phyloP scores from a whole-genome alignment of 2,797 vertebrate genomes.

The Catharus ustulatus region DNA sequence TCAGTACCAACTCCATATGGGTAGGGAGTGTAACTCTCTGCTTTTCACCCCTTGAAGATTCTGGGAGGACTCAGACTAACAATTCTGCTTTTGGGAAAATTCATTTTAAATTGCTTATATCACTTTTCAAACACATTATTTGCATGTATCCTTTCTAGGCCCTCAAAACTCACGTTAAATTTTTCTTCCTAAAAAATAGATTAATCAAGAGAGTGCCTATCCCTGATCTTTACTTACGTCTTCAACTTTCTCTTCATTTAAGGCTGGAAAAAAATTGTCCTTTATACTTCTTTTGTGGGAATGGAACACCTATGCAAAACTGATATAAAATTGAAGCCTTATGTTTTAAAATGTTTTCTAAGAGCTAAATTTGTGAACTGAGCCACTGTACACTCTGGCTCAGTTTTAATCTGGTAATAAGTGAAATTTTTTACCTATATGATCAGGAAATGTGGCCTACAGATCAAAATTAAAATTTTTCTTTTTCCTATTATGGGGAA shows the following conservation, averaged over 20 bases:
- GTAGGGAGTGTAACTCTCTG: neutral
- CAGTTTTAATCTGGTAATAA: neutral
- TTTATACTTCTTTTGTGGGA: neutral
- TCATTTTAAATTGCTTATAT: neutral
- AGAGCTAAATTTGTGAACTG: neutral
- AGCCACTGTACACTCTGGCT: neutral
- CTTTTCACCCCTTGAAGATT: neutral
- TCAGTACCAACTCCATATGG: neutral
- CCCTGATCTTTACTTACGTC: neutral
- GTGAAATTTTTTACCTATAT: neutral
- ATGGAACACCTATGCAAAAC: neutral
- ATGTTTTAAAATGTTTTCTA: neutral
- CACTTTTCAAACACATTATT: fast-evolving
- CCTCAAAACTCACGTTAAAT: neutral
- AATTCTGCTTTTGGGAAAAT: neutral
- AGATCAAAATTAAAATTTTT: neutral
- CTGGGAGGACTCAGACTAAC: neutral
- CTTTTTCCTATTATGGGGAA: neutral
- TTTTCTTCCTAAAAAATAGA: neutral
- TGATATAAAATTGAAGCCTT: neutral
- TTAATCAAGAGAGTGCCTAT: neutral
- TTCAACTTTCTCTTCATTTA: neutral
- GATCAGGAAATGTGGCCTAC: neutral
- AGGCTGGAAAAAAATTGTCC: neutral
- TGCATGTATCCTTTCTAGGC: neutral